These are phyloP conservation scores for Rotaria sp. DNA, from an alignment of 2,888 invertebrate species.

Conservation along the genomic window DNA sequence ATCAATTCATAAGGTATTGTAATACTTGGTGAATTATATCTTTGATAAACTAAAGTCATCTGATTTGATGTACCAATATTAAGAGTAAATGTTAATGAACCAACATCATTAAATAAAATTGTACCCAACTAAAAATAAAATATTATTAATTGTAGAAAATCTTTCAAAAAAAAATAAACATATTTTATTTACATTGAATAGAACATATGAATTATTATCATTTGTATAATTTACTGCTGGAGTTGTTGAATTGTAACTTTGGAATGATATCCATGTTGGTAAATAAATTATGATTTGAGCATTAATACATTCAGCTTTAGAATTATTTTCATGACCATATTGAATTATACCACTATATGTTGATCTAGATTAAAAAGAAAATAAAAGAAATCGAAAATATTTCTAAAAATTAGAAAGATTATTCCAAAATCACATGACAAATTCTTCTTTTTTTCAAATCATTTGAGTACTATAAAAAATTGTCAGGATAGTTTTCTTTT, in stretches of 20 bases:
- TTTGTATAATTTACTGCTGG: background rate
- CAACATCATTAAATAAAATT: background rate
- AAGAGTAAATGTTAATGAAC: background rate
- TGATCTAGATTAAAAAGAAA: constrained; percentile 41
- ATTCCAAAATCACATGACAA: too few relatives aligned
- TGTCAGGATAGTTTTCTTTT: too few relatives aligned
- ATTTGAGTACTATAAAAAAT: too few relatives aligned
- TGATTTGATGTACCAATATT: background rate
- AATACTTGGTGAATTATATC: background rate
- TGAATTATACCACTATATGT: constrained; percentile 40
- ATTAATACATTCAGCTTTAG: constrained; percentile 44
- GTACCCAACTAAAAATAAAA: background rate
- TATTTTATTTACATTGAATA: background rate
- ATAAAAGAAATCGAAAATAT: background rate
- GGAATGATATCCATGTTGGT: constrained; percentile 42
- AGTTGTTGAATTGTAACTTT: background rate
- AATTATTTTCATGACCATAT: constrained; percentile 43
- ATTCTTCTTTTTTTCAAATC: too few relatives aligned
- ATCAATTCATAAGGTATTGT: background rate
- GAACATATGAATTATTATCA: background rate
- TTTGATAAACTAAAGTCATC: background rate
- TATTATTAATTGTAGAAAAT: background rate
- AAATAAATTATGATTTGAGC: constrained; percentile 42
- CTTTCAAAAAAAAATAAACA: background rate
- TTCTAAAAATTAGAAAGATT: too few relatives aligned